phyloP scores from a whole-genome alignment of 2,797 vertebrate genomes.

The Enoplosus armatus region DNA sequence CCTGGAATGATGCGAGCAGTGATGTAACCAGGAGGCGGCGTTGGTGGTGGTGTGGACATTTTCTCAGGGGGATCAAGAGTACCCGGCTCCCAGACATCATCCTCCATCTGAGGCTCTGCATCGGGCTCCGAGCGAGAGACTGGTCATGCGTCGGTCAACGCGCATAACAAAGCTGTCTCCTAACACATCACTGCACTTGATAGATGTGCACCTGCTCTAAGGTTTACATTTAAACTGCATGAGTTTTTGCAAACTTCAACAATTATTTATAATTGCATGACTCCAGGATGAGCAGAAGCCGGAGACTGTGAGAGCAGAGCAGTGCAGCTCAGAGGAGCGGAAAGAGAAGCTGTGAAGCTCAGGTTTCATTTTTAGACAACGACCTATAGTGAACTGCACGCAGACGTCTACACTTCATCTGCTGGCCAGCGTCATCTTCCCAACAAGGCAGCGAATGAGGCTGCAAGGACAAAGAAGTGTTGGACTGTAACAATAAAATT shows the following conservation, averaged over 20 bases:
- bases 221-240: constrained; percentile 28
- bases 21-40: constrained; percentile 66
- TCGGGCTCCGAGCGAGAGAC: constrained; percentile 11
- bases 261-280: constrained; percentile 44
- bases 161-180: constrained; percentile 13
- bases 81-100: constrained; percentile 39
- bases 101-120: constrained; percentile 46
- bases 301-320: constrained; percentile 30
- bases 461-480: constrained; percentile 30
- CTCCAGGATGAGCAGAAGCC: constrained; percentile 21
- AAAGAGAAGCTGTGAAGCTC: constrained; percentile 55
- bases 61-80: constrained; percentile 64
- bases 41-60: constrained; percentile 55
- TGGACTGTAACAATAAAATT: constrained; percentile 19
- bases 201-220: constrained; percentile 50
- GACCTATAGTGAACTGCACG: constrained; percentile 54
- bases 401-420: constrained; percentile 68
- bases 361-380: constrained; percentile 69
- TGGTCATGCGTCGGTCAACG: constrained; percentile 33
- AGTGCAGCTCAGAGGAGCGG: constrained; percentile 36
- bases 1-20: constrained; percentile 53
- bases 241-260: constrained; percentile 18
- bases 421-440: constrained; percentile 50
- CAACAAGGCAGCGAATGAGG: constrained; percentile 23
- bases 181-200: constrained; percentile 19